These are phyloP conservation scores for Parazoanthus darwini DNA, from an alignment of 92 coral and sea anemone species.

Conservation along the genomic window DNA sequence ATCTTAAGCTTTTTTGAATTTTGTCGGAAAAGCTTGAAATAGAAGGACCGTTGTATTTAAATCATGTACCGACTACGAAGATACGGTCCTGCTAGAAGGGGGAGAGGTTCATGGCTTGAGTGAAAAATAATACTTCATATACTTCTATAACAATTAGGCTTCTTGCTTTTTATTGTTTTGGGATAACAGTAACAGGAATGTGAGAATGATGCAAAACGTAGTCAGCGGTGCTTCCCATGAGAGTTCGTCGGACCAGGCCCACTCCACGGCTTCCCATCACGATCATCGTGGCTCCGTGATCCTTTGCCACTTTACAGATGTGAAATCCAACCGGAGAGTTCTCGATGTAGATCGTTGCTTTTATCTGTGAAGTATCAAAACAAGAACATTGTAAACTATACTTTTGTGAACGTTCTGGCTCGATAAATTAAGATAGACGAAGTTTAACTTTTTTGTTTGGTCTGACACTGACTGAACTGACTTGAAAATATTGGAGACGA, in stretches of 20 bases:
- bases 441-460: too few species aligned
- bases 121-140: not conserved
- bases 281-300: conserved; percentile 52
- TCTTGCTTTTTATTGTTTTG: conserved; percentile 24
- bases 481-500: too few species aligned
- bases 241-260: conserved; percentile 69
- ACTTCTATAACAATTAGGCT: not conserved
- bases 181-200: conserved; percentile 66
- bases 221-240: conserved; percentile 81
- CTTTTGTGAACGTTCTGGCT: not conserved
- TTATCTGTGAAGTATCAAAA: conserved; percentile 22
- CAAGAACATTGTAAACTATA: not conserved
- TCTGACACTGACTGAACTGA: too few species aligned
- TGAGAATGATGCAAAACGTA: conserved; percentile 72
- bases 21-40: too few species aligned
- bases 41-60: too few species aligned
- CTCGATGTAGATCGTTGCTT: conserved; percentile 39
- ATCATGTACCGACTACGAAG: too few species aligned
- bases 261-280: conserved; percentile 75
- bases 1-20: too few species aligned
- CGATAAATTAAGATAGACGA: too few species aligned
- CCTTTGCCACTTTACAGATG: conserved; percentile 48
- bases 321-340: conserved; percentile 41
- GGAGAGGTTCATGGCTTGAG: not conserved
- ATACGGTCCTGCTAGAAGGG: too few species aligned